Evolutionary conservation across 2,888 invertebrate species (phyloP), one percentile per base, ranked within the genome.

Genomic region (Onthophagus sagittarius): DNA sequence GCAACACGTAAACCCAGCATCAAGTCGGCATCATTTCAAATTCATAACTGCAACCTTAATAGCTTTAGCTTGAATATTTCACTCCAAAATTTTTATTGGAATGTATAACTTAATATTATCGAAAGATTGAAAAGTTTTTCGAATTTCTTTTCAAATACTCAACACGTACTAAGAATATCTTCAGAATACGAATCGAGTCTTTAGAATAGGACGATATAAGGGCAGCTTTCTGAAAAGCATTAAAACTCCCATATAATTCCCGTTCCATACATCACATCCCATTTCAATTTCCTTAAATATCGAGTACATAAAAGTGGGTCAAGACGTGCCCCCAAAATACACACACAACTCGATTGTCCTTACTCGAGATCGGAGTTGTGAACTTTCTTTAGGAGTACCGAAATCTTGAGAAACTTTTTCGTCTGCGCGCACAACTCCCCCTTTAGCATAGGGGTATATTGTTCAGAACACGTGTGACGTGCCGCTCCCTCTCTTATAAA

Each of bases 51-150:
- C 5, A 64, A 73, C 73, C 70, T 73, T 71, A 71, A 64, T 65
- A 64, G 33, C 69, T 72, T 32, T 62, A 63, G 15, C 64, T 33
- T 69, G 69, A 72, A 72, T 67, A 72, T 72, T 72, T 72, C 14
- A 72, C 33, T 23, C 23, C 23, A 23, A 1, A 23, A 23, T 33
- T 72, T 69, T 72, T 53, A 31, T 63, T 69, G 14, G 69, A 72
- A 53, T 2, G 39, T 11, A 53, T 53, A 53, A 23, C 23, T 53
- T 9, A 9, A 53, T 11, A 53, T 53, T 53, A 9, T 53, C 6
- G 39, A 53, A 53, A 53, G 39, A 53, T 53, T 7, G 39, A 53
- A 53, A 53, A 53, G 39, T 53, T 53, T 53, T 53, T 4, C 39
- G 11, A 53, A 53, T 53, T 11, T 53, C 39, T 11, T 7, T 53